A percentile compares a stretch with the other conserved stretches of the same genome.
These are phyloP conservation scores for Camptogramma bilineatum DNA, from an alignment of 2,888 invertebrate species.

Conservation along the genomic window DNA sequence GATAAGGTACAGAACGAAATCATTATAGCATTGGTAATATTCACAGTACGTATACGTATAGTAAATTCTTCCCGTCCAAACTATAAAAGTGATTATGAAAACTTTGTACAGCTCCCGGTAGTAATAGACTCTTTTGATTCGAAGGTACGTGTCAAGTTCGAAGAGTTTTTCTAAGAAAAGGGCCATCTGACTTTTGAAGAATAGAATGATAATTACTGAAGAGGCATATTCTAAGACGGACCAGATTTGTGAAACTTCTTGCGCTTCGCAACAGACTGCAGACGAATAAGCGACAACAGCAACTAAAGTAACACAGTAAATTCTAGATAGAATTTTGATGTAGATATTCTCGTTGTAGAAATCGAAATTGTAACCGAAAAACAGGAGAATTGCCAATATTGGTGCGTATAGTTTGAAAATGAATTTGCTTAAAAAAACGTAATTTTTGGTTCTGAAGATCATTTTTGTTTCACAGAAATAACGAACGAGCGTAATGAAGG, in stretches of 20 bases:
- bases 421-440: slow-evolving; percentile 35
- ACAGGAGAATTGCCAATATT: slow-evolving; percentile 56
- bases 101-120: slow-evolving; percentile 50
- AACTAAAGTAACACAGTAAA: slow-evolving; percentile 60
- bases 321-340: slow-evolving; percentile 45
- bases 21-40: slow-evolving; percentile 52
- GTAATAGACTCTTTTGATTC: slow-evolving; percentile 59
- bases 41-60: slow-evolving; percentile 60
- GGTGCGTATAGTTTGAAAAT: slow-evolving; percentile 55
- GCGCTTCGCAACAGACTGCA: slow-evolving; percentile 54
- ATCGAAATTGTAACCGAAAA: slow-evolving; percentile 70
- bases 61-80: slow-evolving; percentile 59
- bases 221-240: slow-evolving; percentile 64
- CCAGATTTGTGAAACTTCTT: slow-evolving; percentile 60
- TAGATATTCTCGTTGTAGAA: slow-evolving; percentile 52
- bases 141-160: slow-evolving; percentile 61
- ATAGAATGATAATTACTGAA: slow-evolving; percentile 56
- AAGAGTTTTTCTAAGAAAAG: slow-evolving; percentile 56
- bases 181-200: slow-evolving; percentile 56
- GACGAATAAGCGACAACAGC: slow-evolving; percentile 52
- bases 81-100: slow-evolving; percentile 47
- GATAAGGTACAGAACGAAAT: slow-evolving; percentile 52
- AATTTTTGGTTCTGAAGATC: slow-evolving; percentile 27
- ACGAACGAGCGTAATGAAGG: slow-evolving; percentile 5
- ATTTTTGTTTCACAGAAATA: slow-evolving; percentile 39